Evolutionary conservation across 2,797 vertebrate genomes (phyloP).

Genomic region (Scarus forsteni): DNA sequence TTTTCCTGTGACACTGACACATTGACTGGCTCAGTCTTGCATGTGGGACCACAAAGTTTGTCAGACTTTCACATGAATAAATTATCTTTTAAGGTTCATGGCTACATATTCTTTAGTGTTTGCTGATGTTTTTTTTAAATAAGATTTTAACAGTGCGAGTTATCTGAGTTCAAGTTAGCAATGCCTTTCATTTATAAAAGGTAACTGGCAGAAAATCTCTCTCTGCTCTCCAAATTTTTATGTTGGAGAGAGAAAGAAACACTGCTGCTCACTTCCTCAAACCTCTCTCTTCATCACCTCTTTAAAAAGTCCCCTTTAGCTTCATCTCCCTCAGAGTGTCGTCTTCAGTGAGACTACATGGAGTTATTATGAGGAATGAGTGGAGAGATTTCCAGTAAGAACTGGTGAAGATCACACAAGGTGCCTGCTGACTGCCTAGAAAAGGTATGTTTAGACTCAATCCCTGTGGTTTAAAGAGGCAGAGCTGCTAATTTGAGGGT

Average conservation of each 20-base stretch:
- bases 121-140: too few species aligned
- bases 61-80: too few species aligned
- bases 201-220: neutral
- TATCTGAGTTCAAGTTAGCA: too few species aligned
- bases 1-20: too few species aligned
- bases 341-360: constrained; percentile 18
- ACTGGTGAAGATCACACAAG: constrained; percentile 43
- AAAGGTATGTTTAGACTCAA: constrained; percentile 59
- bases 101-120: too few species aligned
- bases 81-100: too few species aligned
- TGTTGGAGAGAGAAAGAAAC: neutral
- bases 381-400: constrained; percentile 54
- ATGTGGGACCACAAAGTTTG: too few species aligned
- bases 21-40: too few species aligned
- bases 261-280: neutral
- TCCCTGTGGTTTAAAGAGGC: constrained; percentile 61
- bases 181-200: too few species aligned
- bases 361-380: constrained; percentile 28
- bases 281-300: neutral
- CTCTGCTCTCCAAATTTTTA: neutral
- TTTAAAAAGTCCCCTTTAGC: constrained; percentile 16
- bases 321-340: constrained; percentile 18
- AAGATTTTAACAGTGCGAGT: too few species aligned
- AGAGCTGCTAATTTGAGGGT: constrained; percentile 73
- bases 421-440: constrained; percentile 40